Conservation (phyloP, 2,888 invertebrate species). For the Platerodrilus igneus region DNA sequence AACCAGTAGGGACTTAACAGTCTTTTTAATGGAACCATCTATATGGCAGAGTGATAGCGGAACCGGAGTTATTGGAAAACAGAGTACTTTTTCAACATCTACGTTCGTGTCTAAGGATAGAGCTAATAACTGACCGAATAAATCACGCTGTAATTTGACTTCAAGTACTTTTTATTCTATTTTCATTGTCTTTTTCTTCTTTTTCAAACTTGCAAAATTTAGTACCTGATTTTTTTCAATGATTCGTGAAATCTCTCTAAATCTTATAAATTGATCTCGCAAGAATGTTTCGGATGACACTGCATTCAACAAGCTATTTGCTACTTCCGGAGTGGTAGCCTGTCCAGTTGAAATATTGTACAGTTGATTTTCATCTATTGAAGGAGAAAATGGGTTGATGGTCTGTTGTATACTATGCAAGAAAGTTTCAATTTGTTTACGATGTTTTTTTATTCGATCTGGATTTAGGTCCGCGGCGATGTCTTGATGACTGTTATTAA, state of each 20-base stretch:
- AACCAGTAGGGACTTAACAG: slow-evolving; percentile 28
- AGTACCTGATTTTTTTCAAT: slow-evolving; percentile 21
- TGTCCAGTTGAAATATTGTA: slow-evolving; percentile 30
- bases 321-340: slow-evolving; percentile 25
- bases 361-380: slow-evolving; percentile 13
- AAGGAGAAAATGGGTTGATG: no score
- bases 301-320: slow-evolving; percentile 25
- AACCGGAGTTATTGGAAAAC: slow-evolving; percentile 23
- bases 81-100: slow-evolving; percentile 17
- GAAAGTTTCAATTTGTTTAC: slow-evolving; percentile 17
- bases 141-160: no score
- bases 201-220: slow-evolving; percentile 24
- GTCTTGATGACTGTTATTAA: no score
- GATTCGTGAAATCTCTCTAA: slow-evolving; percentile 21
- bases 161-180: slow-evolving; percentile 8
- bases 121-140: slow-evolving; percentile 14
- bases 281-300: slow-evolving; percentile 14
- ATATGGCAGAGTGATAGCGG: slow-evolving; percentile 31
- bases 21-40: slow-evolving; percentile 30
- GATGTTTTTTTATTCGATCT: slow-evolving; percentile 16
- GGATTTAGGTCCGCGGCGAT: slow-evolving; percentile 11
- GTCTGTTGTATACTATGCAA: slow-evolving; percentile 18
- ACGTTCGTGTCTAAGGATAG: no score
- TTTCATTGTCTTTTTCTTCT: slow-evolving; percentile 15
- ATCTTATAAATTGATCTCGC: slow-evolving; percentile 23